Percentiles rank a stretch among this genome's conserved stretches.
These are phyloP conservation scores for Drosophila sproati DNA, from an alignment of 1,140 invertebrate genomes.

Conservation along the genomic window DNA sequence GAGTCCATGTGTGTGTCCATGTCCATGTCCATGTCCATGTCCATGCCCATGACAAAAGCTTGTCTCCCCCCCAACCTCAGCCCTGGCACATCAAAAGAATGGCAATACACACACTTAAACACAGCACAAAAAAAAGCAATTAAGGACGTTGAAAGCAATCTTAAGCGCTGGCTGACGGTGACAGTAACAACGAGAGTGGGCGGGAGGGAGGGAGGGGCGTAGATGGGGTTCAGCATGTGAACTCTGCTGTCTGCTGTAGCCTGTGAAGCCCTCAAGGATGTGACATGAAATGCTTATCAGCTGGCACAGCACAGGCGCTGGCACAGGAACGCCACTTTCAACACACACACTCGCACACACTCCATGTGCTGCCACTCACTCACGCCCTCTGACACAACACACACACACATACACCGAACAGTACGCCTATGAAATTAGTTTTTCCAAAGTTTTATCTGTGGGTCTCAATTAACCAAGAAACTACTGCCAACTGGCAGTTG, in stretches of 20 bases:
- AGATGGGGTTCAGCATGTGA: constrained; percentile 53
- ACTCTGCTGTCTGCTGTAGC: constrained; percentile 50
- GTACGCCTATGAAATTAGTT: constrained; percentile 75
- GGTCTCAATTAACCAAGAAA: constrained; percentile 70
- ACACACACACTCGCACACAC: constrained; percentile 23
- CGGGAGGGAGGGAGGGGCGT: neutral
- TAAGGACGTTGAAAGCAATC: constrained; percentile 84
- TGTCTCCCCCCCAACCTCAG: constrained; percentile 38
- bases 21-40: constrained; percentile 34
- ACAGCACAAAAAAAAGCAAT: constrained; percentile 70
- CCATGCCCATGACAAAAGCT: constrained; percentile 75
- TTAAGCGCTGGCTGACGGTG: constrained; percentile 79
- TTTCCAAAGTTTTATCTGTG: constrained; percentile 79
- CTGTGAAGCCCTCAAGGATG: constrained; percentile 75
- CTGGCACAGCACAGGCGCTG: constrained; percentile 55
- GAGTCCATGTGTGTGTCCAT: neutral
- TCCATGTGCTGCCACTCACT: neutral
- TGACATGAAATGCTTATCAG: constrained; percentile 84
- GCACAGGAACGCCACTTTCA: constrained; percentile 41
- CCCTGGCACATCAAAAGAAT: constrained; percentile 73
- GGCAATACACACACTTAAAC: constrained; percentile 32
- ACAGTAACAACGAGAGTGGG: constrained; percentile 63
- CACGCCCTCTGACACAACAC: constrained; percentile 33
- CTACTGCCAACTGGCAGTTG: constrained; percentile 34
- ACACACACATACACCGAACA: constrained; percentile 31